These are phyloP conservation scores for Hydrozoanthus gracilis DNA, from an alignment of 92 coral and sea anemone genomes.

Conservation along the genomic window DNA sequence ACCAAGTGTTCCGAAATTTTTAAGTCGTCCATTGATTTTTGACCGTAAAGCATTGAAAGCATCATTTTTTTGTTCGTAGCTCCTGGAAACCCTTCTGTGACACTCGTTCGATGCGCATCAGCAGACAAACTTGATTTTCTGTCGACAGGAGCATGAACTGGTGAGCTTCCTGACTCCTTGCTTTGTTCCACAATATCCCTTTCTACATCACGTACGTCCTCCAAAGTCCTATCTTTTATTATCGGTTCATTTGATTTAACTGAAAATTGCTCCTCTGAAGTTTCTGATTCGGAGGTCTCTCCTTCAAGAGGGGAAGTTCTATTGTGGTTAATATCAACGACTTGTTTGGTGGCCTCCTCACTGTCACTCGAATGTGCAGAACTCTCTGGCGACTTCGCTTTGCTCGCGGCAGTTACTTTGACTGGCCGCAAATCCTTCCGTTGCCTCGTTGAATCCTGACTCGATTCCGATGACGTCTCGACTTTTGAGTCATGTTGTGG, in stretches of 20 bases:
- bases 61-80: slow-evolving; percentile 88
- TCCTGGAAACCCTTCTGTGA: slow-evolving; percentile 85
- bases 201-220: not conserved
- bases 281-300: slow-evolving; percentile 42
- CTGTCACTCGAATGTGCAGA: slow-evolving; percentile 64
- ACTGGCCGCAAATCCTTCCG: slow-evolving; percentile 9
- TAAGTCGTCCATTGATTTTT: slow-evolving; percentile 82
- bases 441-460: slow-evolving; percentile 26
- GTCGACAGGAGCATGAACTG: not conserved
- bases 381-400: slow-evolving; percentile 56
- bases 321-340: slow-evolving; percentile 1
- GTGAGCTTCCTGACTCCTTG: not conserved
- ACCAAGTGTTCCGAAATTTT: slow-evolving; percentile 62
- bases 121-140: not conserved
- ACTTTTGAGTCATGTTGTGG: slow-evolving; percentile 12
- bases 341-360: slow-evolving; percentile 24
- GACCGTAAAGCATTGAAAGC: slow-evolving; percentile 89
- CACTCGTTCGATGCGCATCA: slow-evolving; percentile 72
- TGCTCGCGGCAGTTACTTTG: slow-evolving; percentile 17
- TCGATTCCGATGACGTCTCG: slow-evolving; percentile 30
- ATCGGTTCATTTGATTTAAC: slow-evolving; percentile 15
- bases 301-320: slow-evolving; percentile 42
- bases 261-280: slow-evolving; percentile 32
- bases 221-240: slow-evolving; percentile 33
- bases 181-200: not conserved